These are phyloP conservation scores for Porites cylindrica DNA, from an alignment of 92 coral and sea anemone species.

Conservation along the genomic window DNA sequence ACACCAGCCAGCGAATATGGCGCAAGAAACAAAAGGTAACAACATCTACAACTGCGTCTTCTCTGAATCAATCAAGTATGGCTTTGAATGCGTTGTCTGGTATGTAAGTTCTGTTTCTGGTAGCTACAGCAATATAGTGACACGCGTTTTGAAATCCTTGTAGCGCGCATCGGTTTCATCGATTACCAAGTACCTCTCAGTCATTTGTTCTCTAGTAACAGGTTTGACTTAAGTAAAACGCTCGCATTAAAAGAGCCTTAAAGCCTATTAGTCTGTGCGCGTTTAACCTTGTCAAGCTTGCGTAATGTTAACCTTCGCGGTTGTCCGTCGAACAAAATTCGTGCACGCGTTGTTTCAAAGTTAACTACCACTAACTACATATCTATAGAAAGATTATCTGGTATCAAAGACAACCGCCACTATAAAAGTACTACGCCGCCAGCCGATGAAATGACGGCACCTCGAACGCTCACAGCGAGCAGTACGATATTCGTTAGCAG, in stretches of 20 bases:
- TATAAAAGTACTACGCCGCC: constrained; percentile 4
- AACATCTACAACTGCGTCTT: constrained; percentile 6
- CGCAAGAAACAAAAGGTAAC: constrained; percentile 19
- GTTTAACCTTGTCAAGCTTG: not conserved
- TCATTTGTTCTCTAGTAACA: not conserved
- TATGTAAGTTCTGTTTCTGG: constrained; percentile 21
- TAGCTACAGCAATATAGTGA: constrained; percentile 17
- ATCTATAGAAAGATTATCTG: not conserved
- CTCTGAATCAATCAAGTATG: constrained; percentile 20
- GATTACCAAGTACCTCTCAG: constrained; percentile 28
- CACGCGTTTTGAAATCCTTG: constrained; percentile 22
- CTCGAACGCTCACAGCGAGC: no score
- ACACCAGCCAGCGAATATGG: constrained; percentile 18
- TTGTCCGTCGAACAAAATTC: no score
- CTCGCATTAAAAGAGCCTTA: no score
- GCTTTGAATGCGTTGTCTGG: constrained; percentile 31
- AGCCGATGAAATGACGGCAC: constrained; percentile 5
- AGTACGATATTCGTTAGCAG: not conserved
- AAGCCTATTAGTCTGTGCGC: no score
- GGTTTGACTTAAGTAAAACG: no score
- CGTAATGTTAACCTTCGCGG: not conserved
- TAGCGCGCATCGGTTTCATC: constrained; percentile 20
- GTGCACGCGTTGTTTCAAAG: no score
- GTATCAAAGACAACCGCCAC: constrained; percentile 22
- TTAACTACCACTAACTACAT: no score